Percentiles rank a stretch among this genome's conserved stretches.
Evolutionary conservation across 2,113 vertebrate species (phyloP).

Genomic region (Symphodus melops): DNA sequence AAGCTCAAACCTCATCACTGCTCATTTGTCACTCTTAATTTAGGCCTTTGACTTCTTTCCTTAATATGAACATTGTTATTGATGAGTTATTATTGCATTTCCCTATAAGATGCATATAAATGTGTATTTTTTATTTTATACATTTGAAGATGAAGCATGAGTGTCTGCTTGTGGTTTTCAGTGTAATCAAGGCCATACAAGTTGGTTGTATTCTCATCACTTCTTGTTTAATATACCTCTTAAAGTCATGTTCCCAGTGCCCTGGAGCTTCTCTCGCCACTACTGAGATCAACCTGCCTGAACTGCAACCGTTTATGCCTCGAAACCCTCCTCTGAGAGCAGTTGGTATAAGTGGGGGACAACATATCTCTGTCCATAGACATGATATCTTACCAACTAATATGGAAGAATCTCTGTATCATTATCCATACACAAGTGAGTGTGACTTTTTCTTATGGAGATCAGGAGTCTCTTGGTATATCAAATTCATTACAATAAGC

Average conservation of each 20-base stretch:
- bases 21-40: conserved; percentile 30
- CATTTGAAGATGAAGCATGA: too few relatives aligned
- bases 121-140: too few relatives aligned
- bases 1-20: conserved; percentile 44
- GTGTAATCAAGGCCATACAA: neutral
- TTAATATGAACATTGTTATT: conserved; percentile 53
- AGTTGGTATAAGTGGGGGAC: conserved; percentile 70
- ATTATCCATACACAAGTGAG: conserved; percentile 72
- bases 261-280: conserved; percentile 58
- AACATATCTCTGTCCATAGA: conserved; percentile 68
- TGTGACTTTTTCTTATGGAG: neutral
- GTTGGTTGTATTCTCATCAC: neutral
- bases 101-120: conserved; percentile 25
- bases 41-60: conserved; percentile 23
- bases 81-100: conserved; percentile 57
- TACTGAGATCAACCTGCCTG: conserved; percentile 73
- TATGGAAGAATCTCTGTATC: conserved; percentile 74
- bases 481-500: conserved; percentile 20
- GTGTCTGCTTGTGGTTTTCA: too few relatives aligned
- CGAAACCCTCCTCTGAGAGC: conserved; percentile 74
- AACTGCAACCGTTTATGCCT: conserved; percentile 65
- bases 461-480: neutral
- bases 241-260: conserved; percentile 56
- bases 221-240: conserved; percentile 27
- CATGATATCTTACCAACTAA: conserved; percentile 68